Evolutionary conservation across 2,888 invertebrate species (phyloP), one percentile per base, ranked within the genome.

Genomic region (Drosophila melanocephala): DNA sequence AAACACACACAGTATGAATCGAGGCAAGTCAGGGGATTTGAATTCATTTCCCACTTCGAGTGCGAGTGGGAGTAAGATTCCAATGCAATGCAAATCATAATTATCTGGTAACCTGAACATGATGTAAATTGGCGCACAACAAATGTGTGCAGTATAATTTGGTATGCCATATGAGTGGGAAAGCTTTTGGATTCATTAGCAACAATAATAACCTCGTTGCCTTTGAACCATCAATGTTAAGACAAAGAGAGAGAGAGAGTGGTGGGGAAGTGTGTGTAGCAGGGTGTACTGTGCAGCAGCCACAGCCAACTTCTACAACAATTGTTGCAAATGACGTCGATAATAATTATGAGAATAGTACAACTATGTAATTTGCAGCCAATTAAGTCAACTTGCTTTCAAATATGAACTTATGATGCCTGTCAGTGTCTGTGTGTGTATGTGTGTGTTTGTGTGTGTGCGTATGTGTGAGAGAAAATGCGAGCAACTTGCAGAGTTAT

Each of bases 361-460:
- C 35, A 73, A 57, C 63, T 56, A 44, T 76, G 47, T 80, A 74
- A 71, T 78, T 80, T 71, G 67, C 71, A 60, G 75, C 70, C 78
- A 78, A 84, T 87, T 87, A 78, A 75, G 72, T 80, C 72, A 75
- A 79, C 67, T 75, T 59, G 64, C 52, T 71, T 33, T 32, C 35
- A 61, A 50, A 63, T 47, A 39, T 58, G 26, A 47, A 55, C 51
- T n/a, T 19, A 26, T 5, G 26, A 47, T 26, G 0, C 5, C 51
- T 16, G 32, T 39, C 28, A 16, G 6, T 16, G 35, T 1, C 2
- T 19, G 5, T 37, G 42, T 44, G 33, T 14, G 35, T 4, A 33
- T 22, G 35, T 26, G 37, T 0, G 5, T 4, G 4, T n/a, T 0
- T 39, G 4, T 19, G 39, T n/a, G 39, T 35, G 35, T 1, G 14